A percentile compares a stretch with the other conserved stretches of the same genome.
These are phyloP conservation scores for Origma solitaria DNA, from an alignment of 2,113 vertebrate species.

Conservation along the genomic window DNA sequence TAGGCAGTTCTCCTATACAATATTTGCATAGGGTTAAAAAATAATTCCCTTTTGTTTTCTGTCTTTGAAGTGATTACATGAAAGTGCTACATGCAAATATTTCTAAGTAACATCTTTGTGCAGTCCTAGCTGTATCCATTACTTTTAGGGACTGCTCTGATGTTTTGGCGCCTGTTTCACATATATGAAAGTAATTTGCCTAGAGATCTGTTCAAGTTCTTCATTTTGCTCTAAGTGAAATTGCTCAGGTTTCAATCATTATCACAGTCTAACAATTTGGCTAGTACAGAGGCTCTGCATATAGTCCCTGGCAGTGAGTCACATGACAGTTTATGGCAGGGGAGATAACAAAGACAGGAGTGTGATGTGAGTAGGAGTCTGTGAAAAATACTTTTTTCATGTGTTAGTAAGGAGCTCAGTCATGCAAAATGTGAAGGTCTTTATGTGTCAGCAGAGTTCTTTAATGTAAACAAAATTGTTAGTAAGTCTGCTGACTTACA, in stretches of 20 bases:
- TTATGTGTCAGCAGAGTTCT: neutral
- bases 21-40: neutral
- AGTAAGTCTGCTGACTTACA: neutral
- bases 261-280: neutral
- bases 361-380: constrained; percentile 28
- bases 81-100: neutral
- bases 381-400: constrained; percentile 24
- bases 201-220: neutral
- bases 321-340: constrained; percentile 2
- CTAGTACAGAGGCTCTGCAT: neutral
- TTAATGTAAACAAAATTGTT: neutral
- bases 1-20: neutral
- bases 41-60: neutral
- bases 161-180: neutral
- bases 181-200: neutral
- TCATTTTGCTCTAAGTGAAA: neutral
- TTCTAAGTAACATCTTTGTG: neutral
- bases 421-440: neutral
- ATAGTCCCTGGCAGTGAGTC: neutral
- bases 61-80: neutral
- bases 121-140: neutral
- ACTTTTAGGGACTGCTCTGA: neutral
- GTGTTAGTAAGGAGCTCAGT: neutral
- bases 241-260: neutral
- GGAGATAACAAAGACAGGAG: neutral